Evolutionary conservation across 1,140 invertebrate species (phyloP).

Genomic region (Drosophila arawakana): DNA sequence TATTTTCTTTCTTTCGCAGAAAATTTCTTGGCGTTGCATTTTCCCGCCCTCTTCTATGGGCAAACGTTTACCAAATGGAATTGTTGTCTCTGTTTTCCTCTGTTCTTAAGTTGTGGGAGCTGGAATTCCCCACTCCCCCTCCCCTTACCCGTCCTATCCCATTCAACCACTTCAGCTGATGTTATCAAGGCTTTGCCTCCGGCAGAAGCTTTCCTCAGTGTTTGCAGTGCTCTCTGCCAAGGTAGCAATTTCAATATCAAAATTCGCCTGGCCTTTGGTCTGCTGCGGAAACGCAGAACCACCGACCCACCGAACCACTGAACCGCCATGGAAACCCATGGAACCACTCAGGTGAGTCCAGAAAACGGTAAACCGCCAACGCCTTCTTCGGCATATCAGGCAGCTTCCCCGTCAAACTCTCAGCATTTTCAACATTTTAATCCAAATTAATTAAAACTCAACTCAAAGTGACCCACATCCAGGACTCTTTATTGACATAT

Average conservation of each 20-base stretch:
- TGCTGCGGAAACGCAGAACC: constrained; percentile 42
- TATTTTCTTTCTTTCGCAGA: constrained; percentile 35
- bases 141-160: background rate
- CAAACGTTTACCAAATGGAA: constrained; percentile 79
- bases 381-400: constrained; percentile 74
- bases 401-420: constrained; percentile 34
- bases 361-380: constrained; percentile 76
- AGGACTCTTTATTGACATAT: constrained; percentile 61
- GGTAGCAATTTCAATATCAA: constrained; percentile 81
- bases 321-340: constrained; percentile 16
- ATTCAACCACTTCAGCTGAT: constrained; percentile 53
- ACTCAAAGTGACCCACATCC: constrained; percentile 57
- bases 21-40: constrained; percentile 56
- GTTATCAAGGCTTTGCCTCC: constrained; percentile 66
- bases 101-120: constrained; percentile 58
- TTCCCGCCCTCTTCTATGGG: constrained; percentile 47
- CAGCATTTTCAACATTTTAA: constrained; percentile 67
- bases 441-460: constrained; percentile 77
- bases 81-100: constrained; percentile 74
- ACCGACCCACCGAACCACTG: constrained; percentile 4
- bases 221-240: constrained; percentile 50
- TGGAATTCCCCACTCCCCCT: constrained; percentile 17
- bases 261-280: constrained; percentile 77
- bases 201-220: constrained; percentile 66
- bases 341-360: constrained; percentile 65